Base-by-base conservation (phyloP, 2,797 vertebrate species). In the Lycodopsis pacificus region DNA sequence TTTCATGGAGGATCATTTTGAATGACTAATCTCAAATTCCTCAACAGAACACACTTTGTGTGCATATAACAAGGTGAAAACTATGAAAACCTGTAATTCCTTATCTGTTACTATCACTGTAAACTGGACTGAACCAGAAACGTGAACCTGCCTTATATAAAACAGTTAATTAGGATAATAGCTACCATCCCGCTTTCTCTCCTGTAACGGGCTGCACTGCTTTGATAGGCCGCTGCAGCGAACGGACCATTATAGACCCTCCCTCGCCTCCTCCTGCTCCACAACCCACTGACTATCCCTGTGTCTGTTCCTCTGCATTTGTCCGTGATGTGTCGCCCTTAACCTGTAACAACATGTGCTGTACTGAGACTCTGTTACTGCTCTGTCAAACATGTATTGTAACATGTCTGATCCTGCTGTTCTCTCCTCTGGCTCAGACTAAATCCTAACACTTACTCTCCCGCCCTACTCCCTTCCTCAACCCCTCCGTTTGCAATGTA, bases 401-500 rank as follows among this genome's bases (percentile, higher is more conserved):
- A 88, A 85, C 86, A 83, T 89, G 90, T 91, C 83, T 93, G 86
- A 90, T 85, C 83, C 90, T 93, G 78, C 83, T 91, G 84, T 91
- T 86, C 64, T 93, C 76, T 92, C 83, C 79, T 92, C 64, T 89
- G 88, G 95, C 96, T 97, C 95, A 95, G 94, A 95, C 94, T 94
- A 96, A 86, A 96, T 93, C 95, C 96, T 97, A 97, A 97, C 94
- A 89, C 91, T 88, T 96, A 91, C 97, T 97, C 77, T 97, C 96
- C 96, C 32, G 25, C 64, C 94, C 95, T 89, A 94, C 95, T 94
- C 94, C 91, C 86, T 93, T 92, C 95, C 91, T 95, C 87, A 69
- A 87, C 89, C 93, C 92, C 93, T 95, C 94, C 87, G 95, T 97
- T 97, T 96, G 96, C 97, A 96, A 96, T 97, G 95, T 98, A 99